Conservation (phyloP, 2,888 invertebrate genomes). For the Mesochorus sp. region DNA sequence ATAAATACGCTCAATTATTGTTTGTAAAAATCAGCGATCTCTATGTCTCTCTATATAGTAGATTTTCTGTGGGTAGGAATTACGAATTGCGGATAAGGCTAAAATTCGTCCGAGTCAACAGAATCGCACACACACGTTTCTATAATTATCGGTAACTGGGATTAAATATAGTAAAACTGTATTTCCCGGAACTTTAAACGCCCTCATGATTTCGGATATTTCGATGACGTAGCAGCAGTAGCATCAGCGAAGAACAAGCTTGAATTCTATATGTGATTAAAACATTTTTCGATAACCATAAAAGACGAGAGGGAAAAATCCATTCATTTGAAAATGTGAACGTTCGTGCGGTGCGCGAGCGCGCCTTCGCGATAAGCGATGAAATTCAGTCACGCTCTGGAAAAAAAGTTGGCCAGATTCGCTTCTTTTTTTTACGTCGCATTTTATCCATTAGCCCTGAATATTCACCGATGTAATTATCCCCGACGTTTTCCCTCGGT, state of each 20-base stretch:
- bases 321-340: background rate
- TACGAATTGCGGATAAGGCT: background rate
- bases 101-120: background rate
- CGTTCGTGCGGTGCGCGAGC: no score
- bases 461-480: slow-evolving; percentile 32
- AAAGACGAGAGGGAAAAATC: slow-evolving; percentile 13
- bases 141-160: no score
- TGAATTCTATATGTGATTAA: no score
- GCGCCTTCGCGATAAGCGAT: slow-evolving; percentile 20
- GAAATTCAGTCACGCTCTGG: slow-evolving; percentile 22
- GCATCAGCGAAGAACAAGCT: no score
- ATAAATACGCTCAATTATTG: slow-evolving; percentile 4
- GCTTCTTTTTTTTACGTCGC: slow-evolving; percentile 19
- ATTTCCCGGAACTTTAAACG: no score
- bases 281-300: background rate
- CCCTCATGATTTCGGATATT: no score
- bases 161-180: no score
- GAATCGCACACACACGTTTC: no score
- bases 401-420: slow-evolving; percentile 8
- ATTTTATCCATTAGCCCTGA: background rate
- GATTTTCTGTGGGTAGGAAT: no score
- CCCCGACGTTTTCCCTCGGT: slow-evolving; percentile 6
- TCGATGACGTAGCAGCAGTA: no score
- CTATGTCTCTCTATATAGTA: no score
- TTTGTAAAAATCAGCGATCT: slow-evolving; percentile 6